Evolutionary conservation across 2,888 invertebrate genomes (phyloP).

Genomic region (Cryptocephalus primarius): DNA sequence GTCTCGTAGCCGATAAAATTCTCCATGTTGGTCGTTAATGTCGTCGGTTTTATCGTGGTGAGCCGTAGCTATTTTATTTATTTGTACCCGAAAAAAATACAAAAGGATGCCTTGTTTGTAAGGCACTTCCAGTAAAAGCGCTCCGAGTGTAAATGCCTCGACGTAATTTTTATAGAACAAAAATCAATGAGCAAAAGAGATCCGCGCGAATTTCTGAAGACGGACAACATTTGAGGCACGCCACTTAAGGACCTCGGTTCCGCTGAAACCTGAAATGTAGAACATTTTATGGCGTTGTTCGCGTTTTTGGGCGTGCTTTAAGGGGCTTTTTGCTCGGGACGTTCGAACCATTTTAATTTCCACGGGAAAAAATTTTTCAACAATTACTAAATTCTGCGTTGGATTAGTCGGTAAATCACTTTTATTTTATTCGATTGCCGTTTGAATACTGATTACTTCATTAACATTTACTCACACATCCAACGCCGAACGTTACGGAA

Average conservation of each 20-base stretch:
- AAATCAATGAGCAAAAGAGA: conserved; percentile 19
- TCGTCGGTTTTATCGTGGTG: conserved; percentile 2
- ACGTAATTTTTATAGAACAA: conserved; percentile 23
- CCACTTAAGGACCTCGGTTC: too few species aligned
- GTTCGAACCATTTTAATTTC: too few species aligned
- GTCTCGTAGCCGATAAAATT: conserved; percentile 12
- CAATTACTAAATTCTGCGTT: background rate
- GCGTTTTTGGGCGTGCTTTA: too few species aligned
- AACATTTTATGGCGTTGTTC: too few species aligned
- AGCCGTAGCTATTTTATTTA: conserved; percentile 7
- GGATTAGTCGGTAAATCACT: background rate
- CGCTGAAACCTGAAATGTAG: too few species aligned
- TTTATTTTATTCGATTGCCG: background rate
- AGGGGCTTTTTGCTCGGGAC: too few species aligned
- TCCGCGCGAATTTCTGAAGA: too few species aligned
- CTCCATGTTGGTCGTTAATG: conserved; percentile 12
- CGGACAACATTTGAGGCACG: too few species aligned
- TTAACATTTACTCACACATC: background rate
- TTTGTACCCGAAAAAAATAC: conserved; percentile 15
- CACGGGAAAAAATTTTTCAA: background rate
- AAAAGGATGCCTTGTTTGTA: conserved; percentile 21
- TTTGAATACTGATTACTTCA: background rate
- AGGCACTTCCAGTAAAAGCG: conserved; percentile 23
- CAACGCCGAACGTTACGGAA: too few species aligned
- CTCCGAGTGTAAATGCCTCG: conserved; percentile 20